Evolutionary conservation across 2,797 vertebrate species (phyloP).

Genomic region (Esox lucius): DNA sequence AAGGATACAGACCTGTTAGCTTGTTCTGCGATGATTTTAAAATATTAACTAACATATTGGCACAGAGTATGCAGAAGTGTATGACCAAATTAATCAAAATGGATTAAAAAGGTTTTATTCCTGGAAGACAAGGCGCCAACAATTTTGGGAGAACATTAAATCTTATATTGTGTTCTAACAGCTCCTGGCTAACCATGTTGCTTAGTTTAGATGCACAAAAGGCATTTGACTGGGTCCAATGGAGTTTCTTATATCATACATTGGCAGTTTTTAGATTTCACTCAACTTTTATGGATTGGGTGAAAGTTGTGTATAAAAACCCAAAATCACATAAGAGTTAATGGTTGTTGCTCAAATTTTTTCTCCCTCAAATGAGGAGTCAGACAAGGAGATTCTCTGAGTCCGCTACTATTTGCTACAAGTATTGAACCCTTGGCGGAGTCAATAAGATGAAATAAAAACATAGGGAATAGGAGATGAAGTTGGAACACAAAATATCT

Average conservation of each 20-base stretch:
- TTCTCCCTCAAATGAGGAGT: slow-evolving; percentile 13
- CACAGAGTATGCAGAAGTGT: slow-evolving; percentile 14
- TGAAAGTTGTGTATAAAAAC: not conserved
- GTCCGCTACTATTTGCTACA: slow-evolving; percentile 7
- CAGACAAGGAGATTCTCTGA: slow-evolving; percentile 17
- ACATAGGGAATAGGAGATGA: slow-evolving; percentile 1
- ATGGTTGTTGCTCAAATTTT: slow-evolving; percentile 15
- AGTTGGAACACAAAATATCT: not conserved
- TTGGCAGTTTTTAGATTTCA: not conserved
- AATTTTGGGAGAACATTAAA: slow-evolving; percentile 27
- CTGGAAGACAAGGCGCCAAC: not conserved
- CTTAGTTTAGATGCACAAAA: slow-evolving; percentile 9
- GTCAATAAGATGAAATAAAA: slow-evolving; percentile 2
- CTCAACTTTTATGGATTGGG: not conserved
- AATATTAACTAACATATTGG: slow-evolving; percentile 19
- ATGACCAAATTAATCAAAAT: slow-evolving; percentile 23
- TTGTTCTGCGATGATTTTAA: slow-evolving; percentile 9
- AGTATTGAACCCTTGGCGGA: slow-evolving; percentile 12
- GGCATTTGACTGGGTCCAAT: slow-evolving; percentile 13
- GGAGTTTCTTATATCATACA: slow-evolving; percentile 7
- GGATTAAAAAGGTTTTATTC: slow-evolving; percentile 26
- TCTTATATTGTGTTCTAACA: slow-evolving; percentile 2
- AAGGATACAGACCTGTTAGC: not conserved
- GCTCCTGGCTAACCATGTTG: not conserved
- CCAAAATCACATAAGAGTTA: slow-evolving; percentile 10